These are phyloP conservation scores for Andrena dorsata DNA, from an alignment of 2,888 invertebrate species.

Conservation along the genomic window DNA sequence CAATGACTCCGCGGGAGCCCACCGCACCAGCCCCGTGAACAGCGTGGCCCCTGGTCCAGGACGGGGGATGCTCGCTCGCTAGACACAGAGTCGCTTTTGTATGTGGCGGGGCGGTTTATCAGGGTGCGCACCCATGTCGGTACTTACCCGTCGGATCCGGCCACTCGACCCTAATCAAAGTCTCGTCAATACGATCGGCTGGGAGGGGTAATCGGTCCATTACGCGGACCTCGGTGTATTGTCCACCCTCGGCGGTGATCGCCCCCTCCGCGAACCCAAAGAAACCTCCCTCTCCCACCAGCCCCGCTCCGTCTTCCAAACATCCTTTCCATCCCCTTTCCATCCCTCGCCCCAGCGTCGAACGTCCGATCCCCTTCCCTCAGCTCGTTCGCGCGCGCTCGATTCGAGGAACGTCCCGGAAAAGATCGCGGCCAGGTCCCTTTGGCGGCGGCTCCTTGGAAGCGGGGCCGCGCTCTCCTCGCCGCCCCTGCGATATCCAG, in stretches of 20 bases:
- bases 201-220: slow-evolving; percentile 85
- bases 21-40: slow-evolving; percentile 19
- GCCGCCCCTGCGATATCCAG: slow-evolving; percentile 7
- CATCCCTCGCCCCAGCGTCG: slow-evolving; percentile 45
- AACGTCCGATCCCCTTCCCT: slow-evolving; percentile 39
- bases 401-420: slow-evolving; percentile 48
- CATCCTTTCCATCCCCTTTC: slow-evolving; percentile 51
- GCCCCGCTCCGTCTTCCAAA: slow-evolving; percentile 70
- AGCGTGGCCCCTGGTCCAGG: slow-evolving; percentile 8
- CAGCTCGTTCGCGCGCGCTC: slow-evolving; percentile 27
- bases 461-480: not conserved
- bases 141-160: slow-evolving; percentile 83
- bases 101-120: slow-evolving; percentile 69
- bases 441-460: slow-evolving; percentile 11
- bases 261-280: slow-evolving; percentile 51
- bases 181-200: slow-evolving; percentile 84
- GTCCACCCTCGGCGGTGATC: slow-evolving; percentile 78
- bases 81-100: slow-evolving; percentile 58
- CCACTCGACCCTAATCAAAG: slow-evolving; percentile 85
- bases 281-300: slow-evolving; percentile 54
- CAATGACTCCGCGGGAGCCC: slow-evolving; percentile 45
- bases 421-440: slow-evolving; percentile 41
- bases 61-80: slow-evolving; percentile 49
- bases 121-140: slow-evolving; percentile 72
- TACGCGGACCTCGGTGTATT: slow-evolving; percentile 81